These are phyloP conservation scores for Slavum lentiscoides DNA, from an alignment of 2,888 invertebrate species.

Conservation along the genomic window DNA sequence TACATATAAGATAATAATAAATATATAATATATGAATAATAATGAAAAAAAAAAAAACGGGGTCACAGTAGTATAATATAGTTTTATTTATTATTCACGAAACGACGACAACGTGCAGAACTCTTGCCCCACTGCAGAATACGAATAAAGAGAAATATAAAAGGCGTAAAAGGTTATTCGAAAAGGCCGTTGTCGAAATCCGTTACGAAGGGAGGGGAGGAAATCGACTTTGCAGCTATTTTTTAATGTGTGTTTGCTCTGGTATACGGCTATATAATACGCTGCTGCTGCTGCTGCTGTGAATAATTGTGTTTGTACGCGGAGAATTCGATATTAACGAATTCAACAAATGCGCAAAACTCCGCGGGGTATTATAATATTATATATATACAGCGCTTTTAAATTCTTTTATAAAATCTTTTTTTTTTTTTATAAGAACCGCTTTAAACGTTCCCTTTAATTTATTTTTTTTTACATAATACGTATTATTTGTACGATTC, in stretches of 20 bases:
- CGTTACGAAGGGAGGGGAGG: not conserved
- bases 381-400: too few species aligned
- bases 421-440: too few species aligned
- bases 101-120: not conserved
- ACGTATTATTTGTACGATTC: too few species aligned
- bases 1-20: not conserved
- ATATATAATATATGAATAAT: not conserved
- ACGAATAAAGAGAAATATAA: not conserved
- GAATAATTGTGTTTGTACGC: too few species aligned
- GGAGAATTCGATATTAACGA: too few species aligned
- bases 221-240: not conserved
- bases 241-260: not conserved
- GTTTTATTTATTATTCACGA: slow-evolving; percentile 16
- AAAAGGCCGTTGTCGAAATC: not conserved
- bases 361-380: too few species aligned
- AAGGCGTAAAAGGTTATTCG: not conserved
- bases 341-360: too few species aligned
- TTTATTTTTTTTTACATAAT: too few species aligned
- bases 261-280: too few species aligned
- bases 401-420: too few species aligned
- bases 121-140: not conserved
- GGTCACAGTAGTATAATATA: slow-evolving; percentile 6
- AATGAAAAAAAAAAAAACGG: not conserved
- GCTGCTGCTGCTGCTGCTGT: too few species aligned
- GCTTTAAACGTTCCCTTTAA: too few species aligned